Evolutionary conservation across 2,888 invertebrate species (phyloP), one percentile per base, ranked within the genome.

Genomic region (Venusia cambrica): DNA sequence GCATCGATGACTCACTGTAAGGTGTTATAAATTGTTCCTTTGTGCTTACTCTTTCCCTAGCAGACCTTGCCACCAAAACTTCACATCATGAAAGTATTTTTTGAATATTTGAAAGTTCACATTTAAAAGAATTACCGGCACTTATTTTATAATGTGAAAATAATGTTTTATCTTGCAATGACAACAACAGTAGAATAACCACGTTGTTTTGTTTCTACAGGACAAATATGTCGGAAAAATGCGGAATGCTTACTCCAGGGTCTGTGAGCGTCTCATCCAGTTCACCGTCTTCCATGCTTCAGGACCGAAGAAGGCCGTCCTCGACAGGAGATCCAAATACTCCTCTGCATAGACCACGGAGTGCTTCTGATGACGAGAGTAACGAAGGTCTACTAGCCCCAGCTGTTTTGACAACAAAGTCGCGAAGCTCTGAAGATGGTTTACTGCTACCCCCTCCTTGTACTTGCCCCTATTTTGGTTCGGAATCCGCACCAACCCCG

Each of bases 401-500:
- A 9, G 56, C 74, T 2, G 57, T 73, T 4, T 55, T 84, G 17
- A 74, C 81, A 6, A 67, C 79, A 2, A 87, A 85, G 42, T 85
- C 85, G 1, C 63, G 87, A 21, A 83, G 81, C 59, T 81, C 80
- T 7, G 88, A 77, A 65, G 83, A 87, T 37, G 78, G 83, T 42
- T 67, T 91, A 10, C 83, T 90, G 4, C 63, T 94, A 17, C 93
- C 94, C 2, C 92, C 93, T 0, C 93, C 94, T 0, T 94, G 94
- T 66, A 93, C 94, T 0, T 94, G 94, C 58, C 94, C 94, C 0
- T 94, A 94, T 56, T 94, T 95, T 58, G 94, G 94, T 0, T 90
- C 92, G 44, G 90, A 90, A 1, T 89, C 91, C 8, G 70, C 89
- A 46, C 84, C 89, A 48, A 83, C 90, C 36, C 87, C 89, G 53